These are phyloP conservation scores for Plestiodon gilberti DNA, from an alignment of 2,113 vertebrate genomes.

Conservation along the genomic window DNA sequence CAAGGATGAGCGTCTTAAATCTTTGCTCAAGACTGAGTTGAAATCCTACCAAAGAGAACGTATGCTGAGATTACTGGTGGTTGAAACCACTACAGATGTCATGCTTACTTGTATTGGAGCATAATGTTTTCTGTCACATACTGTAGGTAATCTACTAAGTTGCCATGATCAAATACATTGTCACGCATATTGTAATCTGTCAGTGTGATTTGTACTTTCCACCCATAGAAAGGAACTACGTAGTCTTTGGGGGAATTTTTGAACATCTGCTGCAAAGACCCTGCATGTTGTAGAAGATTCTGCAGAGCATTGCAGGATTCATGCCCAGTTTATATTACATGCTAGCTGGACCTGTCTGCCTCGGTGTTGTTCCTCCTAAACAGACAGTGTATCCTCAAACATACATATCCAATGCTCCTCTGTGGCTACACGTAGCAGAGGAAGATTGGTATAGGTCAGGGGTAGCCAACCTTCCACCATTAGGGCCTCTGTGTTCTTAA, in stretches of 20 bases:
- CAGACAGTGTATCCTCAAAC: neutral
- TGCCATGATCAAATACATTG: neutral
- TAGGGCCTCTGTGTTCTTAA: no score
- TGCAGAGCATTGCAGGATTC: neutral
- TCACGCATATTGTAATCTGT: no score
- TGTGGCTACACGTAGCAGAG: neutral
- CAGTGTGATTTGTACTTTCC: neutral
- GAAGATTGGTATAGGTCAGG: neutral
- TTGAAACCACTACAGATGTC: neutral
- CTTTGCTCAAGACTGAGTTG: neutral
- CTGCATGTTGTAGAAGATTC: neutral
- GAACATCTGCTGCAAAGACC: neutral
- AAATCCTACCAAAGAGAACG: slow-evolving; percentile 29
- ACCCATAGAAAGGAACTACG: no score
- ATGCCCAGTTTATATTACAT: neutral
- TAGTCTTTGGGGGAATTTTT: neutral
- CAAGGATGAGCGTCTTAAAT: neutral
- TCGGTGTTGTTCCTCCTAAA: neutral
- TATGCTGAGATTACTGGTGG: neutral
- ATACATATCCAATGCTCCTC: neutral
- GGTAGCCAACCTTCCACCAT: no score
- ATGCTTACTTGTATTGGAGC: slow-evolving; percentile 1
- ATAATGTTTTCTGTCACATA: neutral
- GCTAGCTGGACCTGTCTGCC: neutral
- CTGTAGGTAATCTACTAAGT: neutral